Conservation (phyloP, 2,113 vertebrate genomes). For the Gallinago jamesoni region DNA sequence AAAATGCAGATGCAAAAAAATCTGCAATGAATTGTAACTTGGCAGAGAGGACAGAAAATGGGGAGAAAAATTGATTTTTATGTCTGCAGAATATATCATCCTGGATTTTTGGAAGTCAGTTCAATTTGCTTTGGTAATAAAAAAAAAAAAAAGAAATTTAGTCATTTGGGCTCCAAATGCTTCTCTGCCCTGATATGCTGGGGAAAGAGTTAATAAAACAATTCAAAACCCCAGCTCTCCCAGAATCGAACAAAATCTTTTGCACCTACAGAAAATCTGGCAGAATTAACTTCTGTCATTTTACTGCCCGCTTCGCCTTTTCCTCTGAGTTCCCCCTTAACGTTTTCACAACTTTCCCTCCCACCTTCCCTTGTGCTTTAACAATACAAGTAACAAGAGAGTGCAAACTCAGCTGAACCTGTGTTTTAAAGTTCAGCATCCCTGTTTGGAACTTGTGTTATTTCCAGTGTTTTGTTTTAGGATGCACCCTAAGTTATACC, state of each 20-base stretch:
- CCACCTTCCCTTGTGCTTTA: not conserved
- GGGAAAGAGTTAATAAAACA: not conserved
- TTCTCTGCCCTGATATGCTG: not conserved
- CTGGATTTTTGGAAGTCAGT: not conserved
- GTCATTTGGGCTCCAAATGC: not conserved
- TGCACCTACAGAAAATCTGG: not conserved
- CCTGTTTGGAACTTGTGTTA: not conserved
- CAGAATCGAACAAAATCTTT: not conserved
- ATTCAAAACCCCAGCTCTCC: not conserved
- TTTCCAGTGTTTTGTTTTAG: not conserved
- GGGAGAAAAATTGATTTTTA: not conserved
- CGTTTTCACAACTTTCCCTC: not conserved
- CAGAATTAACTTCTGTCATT: not conserved
- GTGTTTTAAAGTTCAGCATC: not conserved
- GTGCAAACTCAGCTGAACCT: not conserved
- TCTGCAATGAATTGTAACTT: not conserved
- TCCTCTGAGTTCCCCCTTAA: not conserved
- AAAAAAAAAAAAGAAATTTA: not conserved
- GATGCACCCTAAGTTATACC: not conserved
- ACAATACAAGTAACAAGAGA: not conserved
- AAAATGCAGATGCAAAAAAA: constrained; percentile 24
- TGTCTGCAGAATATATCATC: not conserved
- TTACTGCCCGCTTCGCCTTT: not conserved
- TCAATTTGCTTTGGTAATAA: not conserved
- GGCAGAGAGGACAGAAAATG: not conserved